Conservation (phyloP, 2,797 vertebrate species). For the Phoxinus dragarum region DNA sequence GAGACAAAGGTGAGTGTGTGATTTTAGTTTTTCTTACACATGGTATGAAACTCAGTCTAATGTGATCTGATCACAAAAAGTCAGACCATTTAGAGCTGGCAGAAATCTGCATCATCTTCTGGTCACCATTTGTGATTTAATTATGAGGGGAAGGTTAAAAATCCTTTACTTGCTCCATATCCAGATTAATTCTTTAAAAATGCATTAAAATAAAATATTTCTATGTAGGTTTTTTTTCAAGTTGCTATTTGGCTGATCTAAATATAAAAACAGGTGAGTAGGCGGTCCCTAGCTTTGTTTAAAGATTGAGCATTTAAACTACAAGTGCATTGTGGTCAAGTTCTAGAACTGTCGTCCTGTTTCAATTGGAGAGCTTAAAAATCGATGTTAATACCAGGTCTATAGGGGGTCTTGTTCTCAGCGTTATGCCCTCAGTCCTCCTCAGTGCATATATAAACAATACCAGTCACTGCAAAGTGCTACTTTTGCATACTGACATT, state of each 20-base stretch:
- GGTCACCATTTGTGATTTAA: neutral
- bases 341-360: neutral
- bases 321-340: neutral
- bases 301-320: neutral
- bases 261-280: neutral
- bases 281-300: neutral
- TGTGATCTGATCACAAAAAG: neutral
- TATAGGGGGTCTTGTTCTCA: neutral
- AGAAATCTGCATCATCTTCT: neutral
- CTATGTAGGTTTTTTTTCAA: neutral
- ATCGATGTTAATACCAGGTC: neutral
- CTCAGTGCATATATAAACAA: neutral
- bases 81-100: neutral
- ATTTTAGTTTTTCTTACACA: neutral
- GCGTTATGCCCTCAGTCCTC: neutral
- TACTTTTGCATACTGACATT: neutral
- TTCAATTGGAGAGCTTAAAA: neutral
- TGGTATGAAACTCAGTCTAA: neutral
- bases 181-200: neutral
- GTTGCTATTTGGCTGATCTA: neutral
- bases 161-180: neutral
- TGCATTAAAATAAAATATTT: neutral
- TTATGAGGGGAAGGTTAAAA: neutral
- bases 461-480: conserved; percentile 20
- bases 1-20: conserved; percentile 90